Percentiles rank a stretch among this genome's conserved stretches.
Conservation (phyloP, 53 echinoderm and acorn worm genomes). For the Mesocentrotus franciscanus region DNA sequence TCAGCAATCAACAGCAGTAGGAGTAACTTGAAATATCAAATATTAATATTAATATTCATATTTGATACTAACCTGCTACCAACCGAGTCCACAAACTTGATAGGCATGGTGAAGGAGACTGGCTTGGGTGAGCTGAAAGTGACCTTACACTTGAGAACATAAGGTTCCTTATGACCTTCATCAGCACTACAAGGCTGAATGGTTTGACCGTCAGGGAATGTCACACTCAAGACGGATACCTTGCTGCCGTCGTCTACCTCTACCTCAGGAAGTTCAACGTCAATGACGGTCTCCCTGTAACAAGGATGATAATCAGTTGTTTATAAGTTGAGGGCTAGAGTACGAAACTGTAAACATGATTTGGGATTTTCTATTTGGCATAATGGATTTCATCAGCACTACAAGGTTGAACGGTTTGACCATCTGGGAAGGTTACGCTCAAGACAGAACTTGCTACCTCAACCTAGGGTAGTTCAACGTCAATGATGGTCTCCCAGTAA, state of each 20-base stretch:
- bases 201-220: slow-evolving; percentile 92
- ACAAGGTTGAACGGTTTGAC: slow-evolving; percentile 87
- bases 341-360: too few relatives aligned
- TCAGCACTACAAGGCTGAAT: slow-evolving; percentile 88
- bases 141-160: slow-evolving; percentile 87
- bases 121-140: slow-evolving; percentile 95
- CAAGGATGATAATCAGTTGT: background rate
- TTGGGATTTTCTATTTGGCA: too few relatives aligned
- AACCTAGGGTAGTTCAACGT: slow-evolving; percentile 93
- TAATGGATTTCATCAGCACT: slow-evolving; percentile 76
- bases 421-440: slow-evolving; percentile 86
- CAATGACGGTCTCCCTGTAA: slow-evolving; percentile 87
- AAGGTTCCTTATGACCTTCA: slow-evolving; percentile 85
- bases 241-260: slow-evolving; percentile 95
- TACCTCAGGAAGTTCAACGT: slow-evolving; percentile 96
- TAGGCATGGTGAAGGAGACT: slow-evolving; percentile 93
- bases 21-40: too few relatives aligned
- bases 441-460: slow-evolving; percentile 93
- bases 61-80: slow-evolving; percentile 82
- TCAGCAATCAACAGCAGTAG: too few relatives aligned
- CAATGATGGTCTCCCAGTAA: slow-evolving; percentile 84
- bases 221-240: slow-evolving; percentile 86
- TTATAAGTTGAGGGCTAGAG: too few relatives aligned
- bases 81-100: slow-evolving; percentile 93
- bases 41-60: too few relatives aligned